Conservation (phyloP, 2,113 vertebrate genomes). For the Ciconia boyciana region DNA sequence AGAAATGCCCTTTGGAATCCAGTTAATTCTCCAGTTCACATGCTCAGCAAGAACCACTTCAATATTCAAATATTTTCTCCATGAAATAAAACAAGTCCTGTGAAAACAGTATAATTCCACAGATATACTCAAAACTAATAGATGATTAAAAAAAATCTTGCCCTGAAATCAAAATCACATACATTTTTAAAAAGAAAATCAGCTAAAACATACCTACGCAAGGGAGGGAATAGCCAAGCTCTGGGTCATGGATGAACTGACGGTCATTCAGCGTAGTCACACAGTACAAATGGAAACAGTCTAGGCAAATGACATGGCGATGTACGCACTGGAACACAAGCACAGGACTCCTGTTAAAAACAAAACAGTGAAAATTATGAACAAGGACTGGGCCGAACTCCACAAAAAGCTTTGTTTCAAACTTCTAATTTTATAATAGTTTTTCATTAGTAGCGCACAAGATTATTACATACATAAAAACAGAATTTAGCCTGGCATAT, state of each 20-base stretch:
- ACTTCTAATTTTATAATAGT: neutral
- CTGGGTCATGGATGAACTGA: conserved; percentile 77
- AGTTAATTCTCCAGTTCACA: neutral
- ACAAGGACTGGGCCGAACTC: neutral
- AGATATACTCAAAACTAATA: neutral
- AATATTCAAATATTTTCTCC: neutral
- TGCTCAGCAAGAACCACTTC: neutral
- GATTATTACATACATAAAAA: accelerated
- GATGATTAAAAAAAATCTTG: neutral
- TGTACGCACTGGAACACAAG: conserved; percentile 84
- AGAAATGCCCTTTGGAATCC: neutral
- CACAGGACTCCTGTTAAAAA: conserved; percentile 79
- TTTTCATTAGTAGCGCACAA: neutral
- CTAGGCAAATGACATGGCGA: conserved; percentile 90
- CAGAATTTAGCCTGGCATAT: neutral
- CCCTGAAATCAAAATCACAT: neutral
- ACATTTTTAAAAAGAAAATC: neutral
- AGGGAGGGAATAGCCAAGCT: conserved; percentile 87
- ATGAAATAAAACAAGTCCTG: neutral
- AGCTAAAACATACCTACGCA: conserved; percentile 79
- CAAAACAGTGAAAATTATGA: neutral
- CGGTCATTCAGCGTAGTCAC: conserved; percentile 86
- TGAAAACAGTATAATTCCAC: neutral
- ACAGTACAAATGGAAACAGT: conserved; percentile 89
- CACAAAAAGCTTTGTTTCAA: neutral